These are phyloP conservation scores for Poeciliopsis turrubarensis DNA, from an alignment of 2,113 vertebrate genomes.

Conservation along the genomic window DNA sequence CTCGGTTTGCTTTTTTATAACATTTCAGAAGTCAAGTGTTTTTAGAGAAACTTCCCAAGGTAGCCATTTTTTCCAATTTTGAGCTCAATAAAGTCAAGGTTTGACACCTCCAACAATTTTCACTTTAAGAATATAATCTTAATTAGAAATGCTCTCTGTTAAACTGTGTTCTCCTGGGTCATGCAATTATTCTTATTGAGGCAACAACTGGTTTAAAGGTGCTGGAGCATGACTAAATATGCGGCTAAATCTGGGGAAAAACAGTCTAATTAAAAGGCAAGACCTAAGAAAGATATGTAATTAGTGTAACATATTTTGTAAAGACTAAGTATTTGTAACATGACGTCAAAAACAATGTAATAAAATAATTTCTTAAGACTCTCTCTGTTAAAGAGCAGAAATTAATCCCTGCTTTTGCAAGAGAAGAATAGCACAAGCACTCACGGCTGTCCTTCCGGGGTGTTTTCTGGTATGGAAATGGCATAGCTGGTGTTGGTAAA, in stretches of 20 bases:
- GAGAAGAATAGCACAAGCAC: slow-evolving; percentile 57
- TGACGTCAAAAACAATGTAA: not conserved
- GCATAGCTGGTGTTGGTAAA: slow-evolving; percentile 84
- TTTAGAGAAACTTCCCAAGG: not conserved
- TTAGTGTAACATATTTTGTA: not conserved
- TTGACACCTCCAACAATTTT: not conserved
- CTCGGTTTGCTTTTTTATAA: not conserved
- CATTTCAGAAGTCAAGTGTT: not conserved
- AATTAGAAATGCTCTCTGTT: not conserved
- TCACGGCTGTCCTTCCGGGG: slow-evolving; percentile 81
- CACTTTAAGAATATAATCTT: not conserved
- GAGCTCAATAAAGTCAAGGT: not conserved
- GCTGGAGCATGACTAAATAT: slow-evolving; percentile 12
- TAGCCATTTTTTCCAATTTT: not conserved
- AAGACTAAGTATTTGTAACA: not conserved
- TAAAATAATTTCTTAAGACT: not conserved
- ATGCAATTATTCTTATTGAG: slow-evolving; percentile 12
- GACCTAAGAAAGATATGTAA: not conserved
- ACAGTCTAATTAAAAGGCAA: not conserved
- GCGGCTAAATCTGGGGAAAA: not conserved
- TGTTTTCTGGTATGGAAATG: slow-evolving; percentile 85
- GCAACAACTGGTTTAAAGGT: slow-evolving; percentile 20
- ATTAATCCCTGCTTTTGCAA: not conserved
- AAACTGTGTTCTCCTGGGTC: not conserved
- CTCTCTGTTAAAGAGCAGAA: not conserved